phyloP scores from a whole-genome alignment of 1,140 invertebrate species.

The Anastrepha ludens region DNA sequence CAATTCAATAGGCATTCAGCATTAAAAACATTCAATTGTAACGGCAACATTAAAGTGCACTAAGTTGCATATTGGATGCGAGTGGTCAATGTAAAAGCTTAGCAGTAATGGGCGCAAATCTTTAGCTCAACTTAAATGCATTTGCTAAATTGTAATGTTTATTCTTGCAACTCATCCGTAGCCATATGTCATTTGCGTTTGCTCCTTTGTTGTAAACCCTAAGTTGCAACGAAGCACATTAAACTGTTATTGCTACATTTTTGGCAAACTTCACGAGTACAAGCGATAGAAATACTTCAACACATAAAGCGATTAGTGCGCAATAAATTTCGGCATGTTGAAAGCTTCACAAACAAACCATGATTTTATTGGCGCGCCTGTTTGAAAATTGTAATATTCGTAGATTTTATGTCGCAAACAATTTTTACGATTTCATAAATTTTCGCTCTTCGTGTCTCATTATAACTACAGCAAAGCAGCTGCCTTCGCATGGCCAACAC shows the following conservation, averaged over 20 bases:
- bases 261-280: not conserved
- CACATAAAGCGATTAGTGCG: not conserved
- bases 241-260: slow-evolving; percentile 28
- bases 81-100: not conserved
- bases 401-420: slow-evolving; percentile 14
- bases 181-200: not conserved
- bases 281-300: not conserved
- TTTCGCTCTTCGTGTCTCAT: not conserved
- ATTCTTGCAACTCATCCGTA: not conserved
- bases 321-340: slow-evolving; percentile 32
- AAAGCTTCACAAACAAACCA: not conserved
- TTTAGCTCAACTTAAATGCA: not conserved
- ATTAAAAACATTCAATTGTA: too few species aligned
- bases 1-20: not conserved
- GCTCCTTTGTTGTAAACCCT: not conserved
- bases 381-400: slow-evolving; percentile 39
- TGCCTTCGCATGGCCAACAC: not conserved
- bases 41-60: too few species aligned
- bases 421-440: slow-evolving; percentile 13
- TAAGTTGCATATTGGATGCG: too few species aligned
- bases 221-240: not conserved
- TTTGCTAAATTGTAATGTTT: slow-evolving; percentile 19
- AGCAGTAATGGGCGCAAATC: not conserved
- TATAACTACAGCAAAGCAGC: not conserved
- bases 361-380: not conserved